Conservation (phyloP, 2,888 invertebrate species). For the Galerucella pusilla region DNA sequence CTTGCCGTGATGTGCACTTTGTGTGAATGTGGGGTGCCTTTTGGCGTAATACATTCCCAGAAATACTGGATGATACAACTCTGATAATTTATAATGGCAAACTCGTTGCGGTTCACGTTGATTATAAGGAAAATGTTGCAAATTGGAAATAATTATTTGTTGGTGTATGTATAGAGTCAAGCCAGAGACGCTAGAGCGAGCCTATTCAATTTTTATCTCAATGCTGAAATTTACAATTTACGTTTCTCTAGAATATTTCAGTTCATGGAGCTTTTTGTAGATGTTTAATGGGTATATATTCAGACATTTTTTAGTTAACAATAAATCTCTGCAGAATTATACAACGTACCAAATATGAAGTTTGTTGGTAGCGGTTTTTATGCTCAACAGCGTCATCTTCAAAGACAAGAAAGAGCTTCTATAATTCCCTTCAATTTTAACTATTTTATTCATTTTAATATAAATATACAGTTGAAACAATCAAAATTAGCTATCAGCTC, state of each 20-base stretch:
- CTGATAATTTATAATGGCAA: conserved; percentile 37
- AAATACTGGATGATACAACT: conserved; percentile 40
- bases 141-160: conserved; percentile 29
- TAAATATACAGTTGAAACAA: too few relatives aligned
- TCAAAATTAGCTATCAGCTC: not conserved
- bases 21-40: conserved; percentile 17
- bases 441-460: too few relatives aligned
- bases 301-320: too few relatives aligned
- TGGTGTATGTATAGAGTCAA: conserved; percentile 5
- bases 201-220: conserved; percentile 1
- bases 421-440: too few relatives aligned
- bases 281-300: too few relatives aligned
- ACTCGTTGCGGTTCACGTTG: conserved; percentile 28
- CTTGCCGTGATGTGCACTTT: conserved; percentile 22
- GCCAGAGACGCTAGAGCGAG: not conserved
- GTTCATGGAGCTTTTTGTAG: too few relatives aligned
- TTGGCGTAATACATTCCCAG: conserved; percentile 40
- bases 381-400: too few relatives aligned
- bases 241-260: not conserved
- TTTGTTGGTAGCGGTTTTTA: too few relatives aligned
- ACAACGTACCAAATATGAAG: too few relatives aligned
- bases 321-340: too few relatives aligned
- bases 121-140: conserved; percentile 38
- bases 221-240: not conserved
- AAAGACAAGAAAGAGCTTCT: too few relatives aligned